Conservation (phyloP, 2,797 vertebrate species). For the Cottoperca gobio region DNA sequence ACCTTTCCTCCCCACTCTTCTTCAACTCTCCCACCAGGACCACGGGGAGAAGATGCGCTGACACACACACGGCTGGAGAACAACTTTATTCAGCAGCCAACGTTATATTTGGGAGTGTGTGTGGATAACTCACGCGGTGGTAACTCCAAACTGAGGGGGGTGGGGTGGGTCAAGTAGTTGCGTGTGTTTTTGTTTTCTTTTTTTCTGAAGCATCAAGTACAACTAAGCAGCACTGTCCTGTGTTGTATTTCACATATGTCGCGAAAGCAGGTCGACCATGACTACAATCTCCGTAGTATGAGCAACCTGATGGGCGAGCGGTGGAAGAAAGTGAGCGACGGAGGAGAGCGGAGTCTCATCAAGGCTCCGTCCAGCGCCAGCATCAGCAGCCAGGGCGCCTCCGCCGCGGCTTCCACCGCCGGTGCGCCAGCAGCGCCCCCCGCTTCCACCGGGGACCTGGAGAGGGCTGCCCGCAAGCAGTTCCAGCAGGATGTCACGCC, state of each 20-base stretch:
- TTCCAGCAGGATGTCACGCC: slow-evolving; percentile 95
- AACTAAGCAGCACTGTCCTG: slow-evolving; percentile 52
- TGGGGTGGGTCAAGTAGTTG: slow-evolving; percentile 24
- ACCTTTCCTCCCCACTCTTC: slow-evolving; percentile 69
- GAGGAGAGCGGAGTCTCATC: slow-evolving; percentile 88
- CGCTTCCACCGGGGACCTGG: slow-evolving; percentile 86
- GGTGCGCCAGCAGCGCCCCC: slow-evolving; percentile 36
- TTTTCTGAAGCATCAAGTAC: slow-evolving; percentile 8
- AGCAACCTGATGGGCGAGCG: slow-evolving; percentile 96
- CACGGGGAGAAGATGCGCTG: slow-evolving; percentile 64
- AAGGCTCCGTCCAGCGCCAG: slow-evolving; percentile 87
- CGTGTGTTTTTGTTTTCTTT: slow-evolving; percentile 30
- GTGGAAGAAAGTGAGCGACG: slow-evolving; percentile 87
- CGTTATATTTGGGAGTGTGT: slow-evolving; percentile 3
- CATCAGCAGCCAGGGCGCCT: slow-evolving; percentile 85
- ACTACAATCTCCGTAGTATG: slow-evolving; percentile 95
- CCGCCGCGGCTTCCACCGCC: slow-evolving; percentile 45
- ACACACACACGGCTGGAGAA: slow-evolving; percentile 21
- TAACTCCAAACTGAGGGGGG: slow-evolving; percentile 9
- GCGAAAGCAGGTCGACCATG: slow-evolving; percentile 92
- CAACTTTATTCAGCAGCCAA: slow-evolving; percentile 53
- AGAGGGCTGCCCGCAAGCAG: slow-evolving; percentile 95
- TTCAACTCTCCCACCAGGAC: slow-evolving; percentile 75
- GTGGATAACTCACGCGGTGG: background rate
- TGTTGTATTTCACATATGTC: slow-evolving; percentile 88